These are phyloP conservation scores for Polymixis lichenea DNA, from an alignment of 2,888 invertebrate species.

Conservation along the genomic window DNA sequence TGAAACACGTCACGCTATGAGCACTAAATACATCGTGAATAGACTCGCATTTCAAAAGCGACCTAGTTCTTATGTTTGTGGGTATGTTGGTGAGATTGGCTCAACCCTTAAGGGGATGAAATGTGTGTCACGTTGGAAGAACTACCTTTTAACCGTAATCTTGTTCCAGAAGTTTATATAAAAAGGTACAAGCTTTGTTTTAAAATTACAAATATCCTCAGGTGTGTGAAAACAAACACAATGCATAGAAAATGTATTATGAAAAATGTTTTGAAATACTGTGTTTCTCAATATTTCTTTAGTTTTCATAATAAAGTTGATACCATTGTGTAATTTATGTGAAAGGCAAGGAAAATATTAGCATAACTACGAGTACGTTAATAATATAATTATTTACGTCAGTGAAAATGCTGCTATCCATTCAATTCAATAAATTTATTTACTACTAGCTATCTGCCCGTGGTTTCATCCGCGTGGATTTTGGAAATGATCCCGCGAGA, in stretches of 20 bases:
- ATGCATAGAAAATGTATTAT: not conserved
- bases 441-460: not conserved
- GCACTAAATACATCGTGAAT: slow-evolving; percentile 23
- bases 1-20: not conserved
- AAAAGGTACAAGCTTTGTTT: not conserved
- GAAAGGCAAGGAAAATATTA: no score
- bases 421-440: not conserved
- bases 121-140: slow-evolving; percentile 16
- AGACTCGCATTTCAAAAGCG: slow-evolving; percentile 31
- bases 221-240: not conserved
- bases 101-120: slow-evolving; percentile 1
- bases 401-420: not conserved
- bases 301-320: no score
- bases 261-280: not conserved
- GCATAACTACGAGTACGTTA: no score
- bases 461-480: no score
- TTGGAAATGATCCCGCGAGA: no score
- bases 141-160: not conserved
- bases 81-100: slow-evolving; percentile 14
- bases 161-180: not conserved
- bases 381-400: no score
- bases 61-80: slow-evolving; percentile 30
- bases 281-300: no score
- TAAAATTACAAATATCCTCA: not conserved
- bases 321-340: no score